Base-by-base conservation (phyloP, 2,113 vertebrate genomes). In the Parus major region DNA sequence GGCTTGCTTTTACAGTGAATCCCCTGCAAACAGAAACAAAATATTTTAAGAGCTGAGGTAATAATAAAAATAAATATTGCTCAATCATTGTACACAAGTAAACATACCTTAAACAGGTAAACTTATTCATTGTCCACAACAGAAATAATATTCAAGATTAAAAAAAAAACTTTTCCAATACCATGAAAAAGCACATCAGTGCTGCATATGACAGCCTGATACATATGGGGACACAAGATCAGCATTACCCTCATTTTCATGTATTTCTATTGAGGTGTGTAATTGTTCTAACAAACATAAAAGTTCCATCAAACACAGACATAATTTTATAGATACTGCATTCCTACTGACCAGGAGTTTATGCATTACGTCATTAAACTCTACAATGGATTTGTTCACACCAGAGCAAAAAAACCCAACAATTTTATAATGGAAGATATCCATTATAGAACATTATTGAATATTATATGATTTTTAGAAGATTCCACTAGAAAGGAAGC, bases 1-100 rank as follows among this genome's bases (percentile, higher is more conserved):
- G 92, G 85, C 77, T 96, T 96, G 66, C 72, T 94, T 96, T 97
- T 97, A 91, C 97, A 97, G n/a, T 94, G 88, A 95, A 97, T 86
- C 28, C 97, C 97, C 97, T 98, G 94, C 31, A 91, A 97, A 92
- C 27, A 92, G 92, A 95, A 97, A 94, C 21, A 78, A 95, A 73
- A 76, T 23, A 89, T 83, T 95, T 75, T 52, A 63, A 91, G 65
- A 87, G 29, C 10, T 72, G 46, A 70, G 13, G 33, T 29, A 63
- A 53, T 13, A 33, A 75, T 60, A 82, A 92, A 90, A 92, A 82
- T 28, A 65, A 90, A 79, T 36, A 63, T 53, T 53, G 4, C 16
- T 86, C 56, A 44, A 35, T 73, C 13, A 44, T 47, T 90, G 28
- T 33, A 63, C 19, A 16, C 19, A 81, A 80, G 73, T 35, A 77